These are phyloP conservation scores for Drosophila tristis DNA, from an alignment of 1,140 invertebrate genomes.

Conservation along the genomic window DNA sequence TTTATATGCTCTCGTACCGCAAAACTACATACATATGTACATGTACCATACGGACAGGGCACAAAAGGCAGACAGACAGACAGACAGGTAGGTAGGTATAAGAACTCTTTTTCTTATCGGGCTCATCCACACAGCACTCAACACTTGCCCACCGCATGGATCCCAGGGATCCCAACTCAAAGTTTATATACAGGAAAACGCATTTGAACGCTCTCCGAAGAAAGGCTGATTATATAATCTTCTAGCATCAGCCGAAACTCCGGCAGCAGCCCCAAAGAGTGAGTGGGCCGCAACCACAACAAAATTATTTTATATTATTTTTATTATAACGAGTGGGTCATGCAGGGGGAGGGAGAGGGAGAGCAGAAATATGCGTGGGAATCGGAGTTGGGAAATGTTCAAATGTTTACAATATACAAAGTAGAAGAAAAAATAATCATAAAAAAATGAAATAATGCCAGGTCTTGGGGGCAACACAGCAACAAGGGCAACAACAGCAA, in stretches of 20 bases:
- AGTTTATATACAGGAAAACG: conserved; percentile 30
- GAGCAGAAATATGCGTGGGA: conserved; percentile 70
- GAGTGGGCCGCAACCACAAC: conserved; percentile 43
- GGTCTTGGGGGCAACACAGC: conserved; percentile 17
- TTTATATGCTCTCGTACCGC: conserved; percentile 10
- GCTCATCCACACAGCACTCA: conserved; percentile 12
- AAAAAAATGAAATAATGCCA: conserved; percentile 45
- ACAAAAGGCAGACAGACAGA: too few relatives aligned
- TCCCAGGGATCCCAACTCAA: conserved; percentile 5
- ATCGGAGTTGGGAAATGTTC: conserved; percentile 64
- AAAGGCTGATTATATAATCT: conserved; percentile 35
- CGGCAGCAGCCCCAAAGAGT: conserved; percentile 16
- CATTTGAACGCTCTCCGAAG: conserved; percentile 16
- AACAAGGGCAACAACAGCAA: conserved; percentile 15
- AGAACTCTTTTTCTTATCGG: conserved; percentile 54
- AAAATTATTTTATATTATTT: conserved; percentile 64
- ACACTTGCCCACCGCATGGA: conserved; percentile 23
- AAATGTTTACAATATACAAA: conserved; percentile 55
- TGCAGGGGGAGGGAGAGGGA: neutral
- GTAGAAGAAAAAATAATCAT: conserved; percentile 33
- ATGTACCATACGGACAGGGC: neutral
- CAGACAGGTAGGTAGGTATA: conserved; percentile 1
- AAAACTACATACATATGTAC: conserved; percentile 5
- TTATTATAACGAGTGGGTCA: conserved; percentile 38
- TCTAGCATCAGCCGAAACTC: conserved; percentile 47